Base-by-base conservation (phyloP, 2,888 invertebrate genomes). In the Mythimna ferrago region DNA sequence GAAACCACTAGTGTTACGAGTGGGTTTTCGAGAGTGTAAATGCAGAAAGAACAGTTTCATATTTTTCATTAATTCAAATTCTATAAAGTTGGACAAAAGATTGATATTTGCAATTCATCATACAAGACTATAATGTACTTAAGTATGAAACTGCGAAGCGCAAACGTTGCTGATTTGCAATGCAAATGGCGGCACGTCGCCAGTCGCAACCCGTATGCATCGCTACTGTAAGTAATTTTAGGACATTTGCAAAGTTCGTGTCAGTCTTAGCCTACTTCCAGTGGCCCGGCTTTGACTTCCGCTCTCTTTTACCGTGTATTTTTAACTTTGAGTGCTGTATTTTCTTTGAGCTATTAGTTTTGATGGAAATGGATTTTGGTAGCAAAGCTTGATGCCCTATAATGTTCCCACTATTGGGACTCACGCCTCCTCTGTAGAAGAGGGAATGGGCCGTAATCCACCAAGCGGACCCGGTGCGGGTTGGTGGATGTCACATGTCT, bases 161-260 rank as follows among this genome's bases (percentile, higher is more conserved):
- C 70, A 61, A 73, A 58, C 62, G 66, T 84, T 65, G 54, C n/a
- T 70, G 53, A 81, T 86, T 86, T 83, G 86, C 77, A 87, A 67
- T 86, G 81, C 86, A 87, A 81, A 86, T 85, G 66, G 35, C 56
- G 71, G 56, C 70, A 73, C 61, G 75, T 51, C 48, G 51, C 53
- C 11, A 60, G 69, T 35, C 80, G 81, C 76, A 81, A 60, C 73
- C 67, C 70, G 57, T 74, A 61, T 83, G 80, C 84, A 84, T 75
- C 53, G 84, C 67, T 51, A 70, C 68, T 66, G 67, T 71, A 79
- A 86, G 76, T 85, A 82, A 86, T 86, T 86, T 84, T 69, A 79
- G 77, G 79, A 78, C 67, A 77, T 77, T 79, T 69, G 63, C 71
- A 62, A 81, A 66, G 75, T 76, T 76, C 62, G 58, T 76, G 71